Base-by-base conservation (phyloP, 2,888 invertebrate species). In the Tipula confusa region DNA sequence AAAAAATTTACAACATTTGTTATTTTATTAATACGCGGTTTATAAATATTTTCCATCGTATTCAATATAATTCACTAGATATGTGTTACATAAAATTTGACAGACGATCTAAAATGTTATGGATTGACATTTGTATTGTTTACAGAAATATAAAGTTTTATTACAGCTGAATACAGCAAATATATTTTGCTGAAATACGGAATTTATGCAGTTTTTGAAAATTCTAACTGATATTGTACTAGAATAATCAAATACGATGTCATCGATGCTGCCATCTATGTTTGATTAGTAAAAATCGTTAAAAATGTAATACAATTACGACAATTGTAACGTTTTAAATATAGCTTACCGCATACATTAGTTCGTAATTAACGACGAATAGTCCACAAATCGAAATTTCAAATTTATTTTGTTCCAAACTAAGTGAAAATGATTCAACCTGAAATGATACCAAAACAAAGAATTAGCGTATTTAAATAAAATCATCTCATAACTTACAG, bases 11-110 rank as follows among this genome's bases (percentile, higher is more conserved):
- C 84, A 1, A 89, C 85, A 80, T 85, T 85, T 24, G 88, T 85
- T 1, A 87, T 84, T 0, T 86, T 84, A 0, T 84, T 84, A 82
- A 86, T 85, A 5, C 84, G 38, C 28, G 86, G 85, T 1, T 86
- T 85, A 9, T 87, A 85, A 18, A 88, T 86, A 84, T 85, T 85
- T 4, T 89, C 88, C 89, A 89, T 89, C 6, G 11, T 43, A 36
- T 36, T 13, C n/a, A 38, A 48, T 48, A 48, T 48, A 48, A 64
- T 64, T 64, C 64, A 64, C 48, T 48, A 48, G 48, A 48, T 48
- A 48, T 18, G 64, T 9, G 7, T 64, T 24, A 24, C 6, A 7
- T 24, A 24, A 24, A 64, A 9, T 64, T 64, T 64, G 64, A 64
- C 64, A 64, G 64, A 64, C 18, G 7, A 9, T 33, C 11, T 9